phyloP scores from a whole-genome alignment of 2,797 vertebrate species.

The Helarctos malayanus region DNA sequence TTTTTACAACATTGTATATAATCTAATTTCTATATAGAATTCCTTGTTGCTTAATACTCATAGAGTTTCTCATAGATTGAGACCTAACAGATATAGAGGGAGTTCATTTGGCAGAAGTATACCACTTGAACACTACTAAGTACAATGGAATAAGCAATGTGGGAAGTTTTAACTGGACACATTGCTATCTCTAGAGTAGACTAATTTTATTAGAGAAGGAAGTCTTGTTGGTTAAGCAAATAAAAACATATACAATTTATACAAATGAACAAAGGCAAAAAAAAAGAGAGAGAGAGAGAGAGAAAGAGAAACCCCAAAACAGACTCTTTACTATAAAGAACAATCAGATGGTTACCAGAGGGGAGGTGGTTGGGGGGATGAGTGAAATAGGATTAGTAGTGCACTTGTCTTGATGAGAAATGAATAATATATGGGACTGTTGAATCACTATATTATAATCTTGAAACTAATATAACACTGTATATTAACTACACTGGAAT shows the following conservation, averaged over 20 bases:
- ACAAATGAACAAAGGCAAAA: not conserved
- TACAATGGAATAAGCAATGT: not conserved
- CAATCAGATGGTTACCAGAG: not conserved
- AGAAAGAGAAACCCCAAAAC: not conserved
- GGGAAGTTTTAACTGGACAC: not conserved
- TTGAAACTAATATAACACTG: not conserved
- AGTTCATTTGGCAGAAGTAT: not conserved
- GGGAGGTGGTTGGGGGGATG: not conserved
- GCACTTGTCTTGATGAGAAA: not conserved
- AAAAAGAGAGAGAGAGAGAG: not conserved
- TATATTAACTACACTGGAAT: not conserved
- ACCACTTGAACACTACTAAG: not conserved
- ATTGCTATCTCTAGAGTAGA: not conserved
- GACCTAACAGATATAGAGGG: not conserved
- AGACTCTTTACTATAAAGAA: not conserved
- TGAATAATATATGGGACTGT: not conserved
- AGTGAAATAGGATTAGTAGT: not conserved
- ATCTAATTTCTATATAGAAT: not conserved
- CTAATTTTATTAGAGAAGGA: not conserved
- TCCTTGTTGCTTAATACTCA: not conserved
- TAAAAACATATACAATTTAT: not conserved
- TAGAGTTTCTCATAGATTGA: not conserved
- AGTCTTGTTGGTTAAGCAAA: not conserved
- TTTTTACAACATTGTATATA: not conserved
- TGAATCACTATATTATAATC: not conserved